A percentile compares a stretch with the other conserved stretches of the same genome.
phyloP scores from a whole-genome alignment of 1,140 invertebrate genomes.

The Bombus pascuorum region DNA sequence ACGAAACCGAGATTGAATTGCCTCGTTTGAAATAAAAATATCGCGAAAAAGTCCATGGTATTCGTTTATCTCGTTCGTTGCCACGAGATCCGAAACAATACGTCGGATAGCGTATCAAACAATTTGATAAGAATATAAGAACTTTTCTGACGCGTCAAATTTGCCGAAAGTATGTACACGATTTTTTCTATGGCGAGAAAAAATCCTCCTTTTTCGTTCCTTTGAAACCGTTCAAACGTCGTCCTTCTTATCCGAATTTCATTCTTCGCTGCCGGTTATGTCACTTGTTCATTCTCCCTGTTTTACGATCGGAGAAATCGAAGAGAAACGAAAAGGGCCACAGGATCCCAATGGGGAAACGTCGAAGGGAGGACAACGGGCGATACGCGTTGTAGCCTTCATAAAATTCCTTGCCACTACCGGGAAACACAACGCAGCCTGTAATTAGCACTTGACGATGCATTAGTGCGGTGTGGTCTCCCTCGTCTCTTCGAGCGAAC shows the following conservation, averaged over 20 bases:
- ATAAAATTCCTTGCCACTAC: conserved; percentile 77
- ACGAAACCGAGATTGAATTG: neutral
- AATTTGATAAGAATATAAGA: neutral
- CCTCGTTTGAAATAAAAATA: conserved; percentile 2
- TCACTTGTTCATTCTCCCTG: neutral
- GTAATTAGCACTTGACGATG: conserved; percentile 82
- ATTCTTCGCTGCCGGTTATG: neutral
- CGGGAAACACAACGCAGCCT: conserved; percentile 71
- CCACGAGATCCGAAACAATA: neutral
- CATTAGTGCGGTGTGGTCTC: conserved; percentile 72
- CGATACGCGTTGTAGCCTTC: conserved; percentile 64
- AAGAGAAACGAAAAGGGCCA: neutral
- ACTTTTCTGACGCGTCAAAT: no score
- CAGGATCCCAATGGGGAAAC: neutral
- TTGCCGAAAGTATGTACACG: no score
- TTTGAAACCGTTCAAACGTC: neutral
- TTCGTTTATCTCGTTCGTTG: conserved; percentile 3
- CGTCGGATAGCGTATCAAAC: neutral
- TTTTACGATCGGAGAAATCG: neutral
- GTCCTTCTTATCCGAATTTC: neutral
- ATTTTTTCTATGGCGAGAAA: no score
- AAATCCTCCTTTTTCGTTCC: no score
- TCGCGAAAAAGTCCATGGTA: neutral
- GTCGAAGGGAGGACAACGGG: conserved; percentile 51
- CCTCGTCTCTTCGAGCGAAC: conserved; percentile 50